Conservation (phyloP, 2,113 vertebrate species). For the Hymenochirus boettgeri region DNA sequence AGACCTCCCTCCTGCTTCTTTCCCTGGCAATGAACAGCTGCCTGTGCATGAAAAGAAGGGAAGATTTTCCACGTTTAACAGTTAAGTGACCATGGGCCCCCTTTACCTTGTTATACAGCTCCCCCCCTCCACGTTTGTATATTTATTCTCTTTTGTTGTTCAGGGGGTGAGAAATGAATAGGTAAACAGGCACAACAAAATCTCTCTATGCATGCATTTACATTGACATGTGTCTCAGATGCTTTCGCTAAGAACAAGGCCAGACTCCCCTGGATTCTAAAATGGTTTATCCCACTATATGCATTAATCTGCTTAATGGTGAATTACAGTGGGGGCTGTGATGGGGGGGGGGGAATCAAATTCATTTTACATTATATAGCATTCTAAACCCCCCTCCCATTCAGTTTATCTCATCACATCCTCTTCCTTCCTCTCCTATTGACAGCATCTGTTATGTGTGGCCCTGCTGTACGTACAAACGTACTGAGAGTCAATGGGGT, state of each 20-base stretch:
- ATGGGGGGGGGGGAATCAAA: background rate
- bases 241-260: slow-evolving; percentile 8
- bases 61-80: slow-evolving; percentile 57
- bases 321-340: background rate
- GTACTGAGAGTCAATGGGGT: background rate
- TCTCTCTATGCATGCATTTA: background rate
- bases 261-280: background rate
- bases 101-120: background rate
- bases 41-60: slow-evolving; percentile 63
- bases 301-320: background rate
- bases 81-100: slow-evolving; percentile 58
- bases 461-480: background rate
- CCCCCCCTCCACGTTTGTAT: background rate
- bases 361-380: background rate
- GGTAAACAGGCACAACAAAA: background rate
- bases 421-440: background rate
- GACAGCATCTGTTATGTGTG: background rate
- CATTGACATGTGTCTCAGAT: background rate
- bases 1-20: slow-evolving; percentile 51
- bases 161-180: background rate
- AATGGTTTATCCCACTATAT: background rate
- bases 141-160: background rate
- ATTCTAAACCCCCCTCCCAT: background rate
- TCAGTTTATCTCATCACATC: background rate
- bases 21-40: slow-evolving; percentile 63